Percentiles rank a stretch among this genome's conserved stretches.
phyloP scores from a whole-genome alignment of 1,140 invertebrate genomes.

The Aphis gossypii region DNA sequence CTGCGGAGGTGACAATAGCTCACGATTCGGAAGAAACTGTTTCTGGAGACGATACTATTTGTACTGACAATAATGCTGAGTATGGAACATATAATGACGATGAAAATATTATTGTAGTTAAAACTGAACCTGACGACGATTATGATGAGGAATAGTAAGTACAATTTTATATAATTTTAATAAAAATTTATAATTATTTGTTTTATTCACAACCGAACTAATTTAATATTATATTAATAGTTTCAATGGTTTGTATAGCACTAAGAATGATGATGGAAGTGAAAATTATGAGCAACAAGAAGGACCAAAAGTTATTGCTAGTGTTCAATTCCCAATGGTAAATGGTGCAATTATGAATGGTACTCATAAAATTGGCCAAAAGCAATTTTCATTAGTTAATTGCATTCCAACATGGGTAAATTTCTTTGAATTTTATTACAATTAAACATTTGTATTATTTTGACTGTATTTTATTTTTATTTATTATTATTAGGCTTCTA shows the following conservation, averaged over 20 bases:
- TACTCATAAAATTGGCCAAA: conserved; percentile 49
- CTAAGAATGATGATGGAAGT: conserved; percentile 34
- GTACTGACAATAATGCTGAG: conserved; percentile 50
- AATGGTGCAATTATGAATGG: conserved; percentile 53
- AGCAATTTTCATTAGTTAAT: conserved; percentile 47
- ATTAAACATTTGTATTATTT: neutral
- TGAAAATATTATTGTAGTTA: conserved; percentile 53
- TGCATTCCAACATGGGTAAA: conserved; percentile 53
- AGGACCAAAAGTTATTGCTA: conserved; percentile 46
- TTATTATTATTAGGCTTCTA: conserved; percentile 58
- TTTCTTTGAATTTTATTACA: neutral
- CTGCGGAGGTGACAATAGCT: conserved; percentile 52
- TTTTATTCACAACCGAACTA: conserved; percentile 5
- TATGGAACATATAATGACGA: conserved; percentile 54
- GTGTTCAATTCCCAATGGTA: conserved; percentile 46
- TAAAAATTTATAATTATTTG: conserved; percentile 14
- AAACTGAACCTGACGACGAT: conserved; percentile 48
- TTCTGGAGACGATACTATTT: conserved; percentile 48
- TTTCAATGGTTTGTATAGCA: conserved; percentile 36
- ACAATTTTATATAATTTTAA: neutral
- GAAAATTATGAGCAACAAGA: conserved; percentile 47
- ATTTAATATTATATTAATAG: conserved; percentile 33
- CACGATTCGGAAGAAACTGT: conserved; percentile 50
- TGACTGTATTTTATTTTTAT: neutral
- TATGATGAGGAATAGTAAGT: conserved; percentile 52